Percentiles rank a stretch among this genome's conserved stretches.
phyloP scores from a whole-genome alignment of 1,140 invertebrate genomes.

The Adelges cooleyi region DNA sequence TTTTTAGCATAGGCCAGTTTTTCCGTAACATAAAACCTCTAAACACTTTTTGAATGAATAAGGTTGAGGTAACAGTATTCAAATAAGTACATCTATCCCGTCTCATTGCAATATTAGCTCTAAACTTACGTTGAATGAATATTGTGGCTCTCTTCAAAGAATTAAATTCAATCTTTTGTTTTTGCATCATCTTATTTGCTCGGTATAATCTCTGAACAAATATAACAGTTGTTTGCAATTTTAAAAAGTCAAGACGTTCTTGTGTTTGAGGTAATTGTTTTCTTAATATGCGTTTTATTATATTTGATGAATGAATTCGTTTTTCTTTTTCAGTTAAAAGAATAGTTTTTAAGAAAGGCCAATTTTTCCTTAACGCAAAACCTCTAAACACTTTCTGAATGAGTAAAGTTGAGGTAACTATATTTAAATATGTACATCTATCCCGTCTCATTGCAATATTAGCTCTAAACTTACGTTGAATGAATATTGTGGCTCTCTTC shows the following conservation, averaged over 20 bases:
- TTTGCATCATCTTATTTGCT: constrained; percentile 7
- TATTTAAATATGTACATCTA: constrained; percentile 33
- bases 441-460: constrained; percentile 28
- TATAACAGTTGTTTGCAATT: constrained; percentile 39
- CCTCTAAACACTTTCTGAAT: constrained; percentile 24
- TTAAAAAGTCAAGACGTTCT: constrained; percentile 34
- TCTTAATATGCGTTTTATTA: constrained; percentile 29
- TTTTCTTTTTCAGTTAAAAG: constrained; percentile 7
- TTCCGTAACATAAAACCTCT: constrained; percentile 4
- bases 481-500: constrained; percentile 42
- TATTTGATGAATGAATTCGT: background rate
- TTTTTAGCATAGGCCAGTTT: no score
- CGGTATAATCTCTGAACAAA: constrained; percentile 30
- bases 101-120: constrained; percentile 41
- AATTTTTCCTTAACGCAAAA: constrained; percentile 7
- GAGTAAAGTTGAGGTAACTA: constrained; percentile 22
- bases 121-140: constrained; percentile 44
- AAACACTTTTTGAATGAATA: constrained; percentile 37
- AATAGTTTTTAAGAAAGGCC: no score
- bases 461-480: constrained; percentile 45
- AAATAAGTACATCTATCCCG: constrained; percentile 33
- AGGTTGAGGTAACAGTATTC: constrained; percentile 35
- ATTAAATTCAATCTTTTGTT: background rate
- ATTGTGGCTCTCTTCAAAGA: constrained; percentile 11
- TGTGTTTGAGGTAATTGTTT: background rate